Percentiles rank a stretch among this genome's conserved stretches.
phyloP scores from a whole-genome alignment of 2,888 invertebrate genomes.

The Morpho deidamia region DNA sequence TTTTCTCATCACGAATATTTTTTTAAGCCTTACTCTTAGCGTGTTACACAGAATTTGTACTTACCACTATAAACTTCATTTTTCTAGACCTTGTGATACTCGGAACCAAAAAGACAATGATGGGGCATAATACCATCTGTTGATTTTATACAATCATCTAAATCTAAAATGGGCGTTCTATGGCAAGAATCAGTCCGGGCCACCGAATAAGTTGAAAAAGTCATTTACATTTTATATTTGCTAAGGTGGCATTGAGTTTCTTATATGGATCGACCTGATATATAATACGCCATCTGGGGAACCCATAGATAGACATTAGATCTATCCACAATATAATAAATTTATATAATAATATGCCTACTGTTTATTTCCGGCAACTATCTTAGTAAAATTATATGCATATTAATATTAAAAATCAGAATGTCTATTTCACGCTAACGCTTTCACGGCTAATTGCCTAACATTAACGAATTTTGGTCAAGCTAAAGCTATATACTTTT shows the following conservation, averaged over 20 bases:
- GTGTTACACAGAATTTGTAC: conserved; percentile 28
- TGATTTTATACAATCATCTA: conserved; percentile 63
- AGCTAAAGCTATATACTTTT: no score
- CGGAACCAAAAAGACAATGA: conserved; percentile 49
- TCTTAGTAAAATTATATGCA: background rate
- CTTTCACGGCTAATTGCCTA: background rate
- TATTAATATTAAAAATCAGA: no score
- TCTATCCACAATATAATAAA: conserved; percentile 22
- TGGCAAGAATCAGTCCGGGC: conserved; percentile 54
- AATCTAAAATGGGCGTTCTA: conserved; percentile 65
- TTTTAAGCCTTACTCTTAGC: no score
- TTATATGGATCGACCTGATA: conserved; percentile 54
- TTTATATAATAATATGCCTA: conserved; percentile 7
- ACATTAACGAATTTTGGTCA: no score
- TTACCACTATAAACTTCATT: conserved; percentile 62
- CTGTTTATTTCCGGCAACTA: conserved; percentile 13
- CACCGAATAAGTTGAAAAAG: conserved; percentile 58
- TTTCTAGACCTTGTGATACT: conserved; percentile 35
- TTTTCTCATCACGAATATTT: no score
- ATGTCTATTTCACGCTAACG: no score
- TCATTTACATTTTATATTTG: conserved; percentile 55
- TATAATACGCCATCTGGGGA: conserved; percentile 48
- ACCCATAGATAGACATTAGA: conserved; percentile 41
- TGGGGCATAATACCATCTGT: conserved; percentile 39
- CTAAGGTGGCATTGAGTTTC: conserved; percentile 54